Evolutionary conservation across 2,113 vertebrate species (phyloP), one percentile per base, ranked within the genome.

Genomic region (Brachirus orientalis): DNA sequence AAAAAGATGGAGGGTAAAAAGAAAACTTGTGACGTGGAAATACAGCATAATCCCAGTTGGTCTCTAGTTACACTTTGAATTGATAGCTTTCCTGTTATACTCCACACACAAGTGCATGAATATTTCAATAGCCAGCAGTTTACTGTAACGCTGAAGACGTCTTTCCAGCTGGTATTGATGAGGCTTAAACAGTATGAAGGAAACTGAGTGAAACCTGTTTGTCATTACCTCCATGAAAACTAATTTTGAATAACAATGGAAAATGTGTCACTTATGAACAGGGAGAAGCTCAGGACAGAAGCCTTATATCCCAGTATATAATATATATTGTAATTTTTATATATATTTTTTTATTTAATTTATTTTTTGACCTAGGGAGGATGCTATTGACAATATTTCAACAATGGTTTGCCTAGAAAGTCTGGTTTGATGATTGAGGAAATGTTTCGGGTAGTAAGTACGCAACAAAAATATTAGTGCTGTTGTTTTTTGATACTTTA

Each of bases 121-220:
- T 89, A 87, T 81, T 86, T 78, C 67, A 88, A 75, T 67, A 85
- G 63, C 72, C 56, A 55, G 61, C 58, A 75, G 69, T 86, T 86
- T 86, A 82, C 84, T 72, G 77, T 90, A 88, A 87, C 64, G 69
- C 64, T 43, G 3, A 53, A 80, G 74, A 82, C 55, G 50, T 83
- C 16, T 71, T 72, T 77, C 53, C 4, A 33, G 28, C 51, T 56
- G 38, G 18, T 69, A 70, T 72, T 43, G 36, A 75, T 33, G 28
- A 69, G 10, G 22, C 65, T 69, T 59, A 63, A 67, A 78, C 69
- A 62, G 51, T 60, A 63, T 41, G 63, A 79, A 61, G 66, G 58
- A 44, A 56, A 51, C 55, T 22, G 47, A 48, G 33, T 67, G 55
- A 4, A 36, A 51, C 35, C 4, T 0, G 46, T 69, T 44, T 38